These are phyloP conservation scores for Melikaiella ostensackeni DNA, from an alignment of 2,888 invertebrate genomes.

Conservation along the genomic window DNA sequence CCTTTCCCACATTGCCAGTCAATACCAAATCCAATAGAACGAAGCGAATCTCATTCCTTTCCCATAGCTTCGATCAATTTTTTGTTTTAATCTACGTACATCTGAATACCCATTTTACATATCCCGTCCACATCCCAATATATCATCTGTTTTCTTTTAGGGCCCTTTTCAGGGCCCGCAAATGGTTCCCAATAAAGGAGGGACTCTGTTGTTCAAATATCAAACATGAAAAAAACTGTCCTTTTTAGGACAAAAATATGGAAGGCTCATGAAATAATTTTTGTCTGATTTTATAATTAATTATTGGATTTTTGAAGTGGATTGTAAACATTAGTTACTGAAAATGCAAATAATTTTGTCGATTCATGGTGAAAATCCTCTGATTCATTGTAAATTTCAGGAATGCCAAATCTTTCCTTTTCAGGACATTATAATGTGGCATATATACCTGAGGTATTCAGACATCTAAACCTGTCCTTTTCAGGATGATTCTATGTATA, in stretches of 20 bases:
- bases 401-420: slow-evolving; percentile 50
- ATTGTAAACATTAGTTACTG: neutral
- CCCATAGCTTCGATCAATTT: slow-evolving; percentile 4
- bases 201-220: slow-evolving; percentile 45
- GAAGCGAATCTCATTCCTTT: slow-evolving; percentile 16
- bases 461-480: neutral
- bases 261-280: neutral
- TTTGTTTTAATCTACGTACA: slow-evolving; percentile 15
- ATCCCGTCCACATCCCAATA: slow-evolving; percentile 29
- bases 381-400: neutral
- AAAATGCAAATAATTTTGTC: neutral
- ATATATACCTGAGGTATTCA: neutral
- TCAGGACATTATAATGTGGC: slow-evolving; percentile 46
- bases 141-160: slow-evolving; percentile 54
- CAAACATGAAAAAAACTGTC: slow-evolving; percentile 47
- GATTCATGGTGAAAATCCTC: neutral
- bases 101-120: slow-evolving; percentile 21
- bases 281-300: slow-evolving; percentile 25
- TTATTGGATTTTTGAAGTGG: neutral
- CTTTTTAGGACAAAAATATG: slow-evolving; percentile 55
- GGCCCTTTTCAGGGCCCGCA: slow-evolving; percentile 70
- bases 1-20: slow-evolving; percentile 3
- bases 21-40: neutral
- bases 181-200: slow-evolving; percentile 56
- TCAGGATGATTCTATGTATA: neutral